Evolutionary conservation across 2,113 vertebrate species (phyloP).

Genomic region (Mola mola): DNA sequence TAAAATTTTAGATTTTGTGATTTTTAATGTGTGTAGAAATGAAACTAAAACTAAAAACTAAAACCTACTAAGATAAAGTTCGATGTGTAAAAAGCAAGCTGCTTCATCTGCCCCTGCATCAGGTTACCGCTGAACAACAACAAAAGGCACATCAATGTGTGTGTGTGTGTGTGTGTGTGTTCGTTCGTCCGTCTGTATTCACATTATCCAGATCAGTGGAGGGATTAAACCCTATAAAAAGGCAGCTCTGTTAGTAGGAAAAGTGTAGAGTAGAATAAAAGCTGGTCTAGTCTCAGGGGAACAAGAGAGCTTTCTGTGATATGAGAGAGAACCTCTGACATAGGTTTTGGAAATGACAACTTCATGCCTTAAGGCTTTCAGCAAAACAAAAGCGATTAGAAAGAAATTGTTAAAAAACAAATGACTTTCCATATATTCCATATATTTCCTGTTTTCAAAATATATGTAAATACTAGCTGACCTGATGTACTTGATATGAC

Average conservation of each 20-base stretch:
- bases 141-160: slow-evolving; percentile 17
- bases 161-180: slow-evolving; percentile 20
- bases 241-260: slow-evolving; percentile 14
- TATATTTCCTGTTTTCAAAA: too few species aligned
- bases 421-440: too few species aligned
- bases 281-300: slow-evolving; percentile 7
- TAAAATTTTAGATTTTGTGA: neutral
- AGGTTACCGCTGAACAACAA: slow-evolving; percentile 36
- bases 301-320: slow-evolving; percentile 24
- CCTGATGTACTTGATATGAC: too few species aligned
- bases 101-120: slow-evolving; percentile 10
- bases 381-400: too few species aligned
- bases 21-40: neutral
- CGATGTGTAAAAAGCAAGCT: slow-evolving; percentile 10
- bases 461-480: too few species aligned
- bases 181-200: slow-evolving; percentile 14
- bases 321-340: too few species aligned
- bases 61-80: neutral
- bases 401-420: too few species aligned
- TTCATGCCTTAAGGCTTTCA: too few species aligned
- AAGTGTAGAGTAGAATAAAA: slow-evolving; percentile 4
- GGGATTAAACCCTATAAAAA: slow-evolving; percentile 38
- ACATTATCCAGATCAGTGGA: slow-evolving; percentile 35
- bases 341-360: too few species aligned
- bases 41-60: neutral